Conservation (phyloP, 2,888 invertebrate genomes). For the Creontiades dilutus region DNA sequence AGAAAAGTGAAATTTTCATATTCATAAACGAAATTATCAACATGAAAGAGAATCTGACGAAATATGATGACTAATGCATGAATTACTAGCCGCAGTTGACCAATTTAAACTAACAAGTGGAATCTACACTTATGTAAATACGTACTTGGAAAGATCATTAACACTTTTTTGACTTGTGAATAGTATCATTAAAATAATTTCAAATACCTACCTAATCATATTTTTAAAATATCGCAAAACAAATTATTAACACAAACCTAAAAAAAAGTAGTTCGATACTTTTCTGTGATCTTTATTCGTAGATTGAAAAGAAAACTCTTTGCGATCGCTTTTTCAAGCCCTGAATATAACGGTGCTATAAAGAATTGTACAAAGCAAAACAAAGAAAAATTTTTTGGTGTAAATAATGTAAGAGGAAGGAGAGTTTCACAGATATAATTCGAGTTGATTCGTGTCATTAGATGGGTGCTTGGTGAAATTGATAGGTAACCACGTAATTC, state of each 20-base stretch:
- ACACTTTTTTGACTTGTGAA: background rate
- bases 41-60: no score
- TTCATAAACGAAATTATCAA: no score
- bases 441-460: background rate
- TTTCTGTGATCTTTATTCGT: conserved; percentile 52
- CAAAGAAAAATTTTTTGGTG: background rate
- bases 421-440: background rate
- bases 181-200: conserved; percentile 44
- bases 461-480: background rate
- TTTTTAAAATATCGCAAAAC: background rate
- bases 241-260: background rate
- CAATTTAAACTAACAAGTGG: conserved; percentile 38
- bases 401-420: background rate
- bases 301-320: background rate
- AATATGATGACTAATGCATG: no score
- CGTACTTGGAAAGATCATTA: background rate
- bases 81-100: conserved; percentile 6
- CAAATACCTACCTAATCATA: conserved; percentile 14
- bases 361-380: conserved; percentile 10
- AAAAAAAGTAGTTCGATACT: background rate
- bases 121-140: conserved; percentile 23
- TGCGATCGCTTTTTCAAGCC: conserved; percentile 41
- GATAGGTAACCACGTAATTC: background rate
- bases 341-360: conserved; percentile 58
- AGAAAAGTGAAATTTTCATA: no score